Evolutionary conservation across 1,140 invertebrate genomes (phyloP), one percentile per base, ranked within the genome.

Genomic region (Dendrolimus kikuchii): DNA sequence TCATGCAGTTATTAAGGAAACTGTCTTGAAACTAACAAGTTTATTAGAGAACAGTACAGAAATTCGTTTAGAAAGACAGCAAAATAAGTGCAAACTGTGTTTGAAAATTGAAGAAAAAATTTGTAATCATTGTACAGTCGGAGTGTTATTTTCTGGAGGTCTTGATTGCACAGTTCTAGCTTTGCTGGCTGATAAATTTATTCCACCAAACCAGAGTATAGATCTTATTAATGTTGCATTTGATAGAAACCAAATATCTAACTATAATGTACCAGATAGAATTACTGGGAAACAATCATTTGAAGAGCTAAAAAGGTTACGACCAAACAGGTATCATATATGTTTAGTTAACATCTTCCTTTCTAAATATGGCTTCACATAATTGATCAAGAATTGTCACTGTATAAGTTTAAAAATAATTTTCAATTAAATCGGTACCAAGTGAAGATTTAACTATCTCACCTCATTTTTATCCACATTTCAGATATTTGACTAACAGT

Each of bases 161-260:
- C 88, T 99, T 7, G 98, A 99, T 88, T 99, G 97, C 46, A 92
- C 95, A 38, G 90, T 99, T 66, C 85, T 99, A 59, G 94, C 97
- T 40, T 88, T 92, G 40, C 75, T 99, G 38, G 91, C 93, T 10
- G 89, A 97, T 80, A 91, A 92, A 88, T 93, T 90, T 88, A 74
- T 97, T 36, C 87, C 92, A 4, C 59, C 67, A 58, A 68, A 89
- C 42, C 92, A 95, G 74, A 89, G 92, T 40, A 96, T 99, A 67
- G 97, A 99, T 87, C 89, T 99, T n/a, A 90, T 99, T 10, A 99
- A 99, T 91, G 96, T 99, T 38, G 95, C 97, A n/a, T 99, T 99
- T 89, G 91, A 94, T 81, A 90, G 88, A 61, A 69, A 66, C 63
- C 76, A 76, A 62, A 64, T 74, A 42, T 61, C 64, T 37, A 69